Percentiles rank a stretch among this genome's conserved stretches.
Evolutionary conservation across 2,113 vertebrate species (phyloP).

Genomic region (Harpagus bidentatus): DNA sequence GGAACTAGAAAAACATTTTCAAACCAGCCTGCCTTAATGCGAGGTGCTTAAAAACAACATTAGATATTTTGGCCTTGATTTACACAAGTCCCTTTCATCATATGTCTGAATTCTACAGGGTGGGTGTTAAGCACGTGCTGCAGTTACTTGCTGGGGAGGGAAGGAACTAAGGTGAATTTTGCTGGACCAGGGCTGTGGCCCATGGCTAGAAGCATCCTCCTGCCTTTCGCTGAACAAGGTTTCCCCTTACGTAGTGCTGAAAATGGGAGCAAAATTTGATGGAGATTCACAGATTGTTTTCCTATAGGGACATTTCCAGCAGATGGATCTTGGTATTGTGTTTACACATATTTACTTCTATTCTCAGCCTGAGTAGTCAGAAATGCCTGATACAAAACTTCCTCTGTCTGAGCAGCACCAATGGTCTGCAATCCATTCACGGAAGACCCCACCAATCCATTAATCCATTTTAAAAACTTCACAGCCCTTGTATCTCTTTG

Average conservation of each 20-base stretch:
- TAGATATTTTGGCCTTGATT: not conserved
- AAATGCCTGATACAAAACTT: not conserved
- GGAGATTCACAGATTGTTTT: not conserved
- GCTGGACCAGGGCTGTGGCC: not conserved
- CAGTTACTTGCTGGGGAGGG: not conserved
- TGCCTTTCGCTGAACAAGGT: not conserved
- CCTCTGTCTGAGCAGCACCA: not conserved
- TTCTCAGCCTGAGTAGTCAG: not conserved
- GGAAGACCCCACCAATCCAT: not conserved
- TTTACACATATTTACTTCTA: not conserved
- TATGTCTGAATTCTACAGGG: not conserved
- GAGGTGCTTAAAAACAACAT: not conserved
- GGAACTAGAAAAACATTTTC: not conserved
- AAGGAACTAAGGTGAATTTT: not conserved
- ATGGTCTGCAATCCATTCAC: not conserved
- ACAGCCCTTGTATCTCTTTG: not conserved
- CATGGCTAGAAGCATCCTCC: not conserved
- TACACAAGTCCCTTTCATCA: not conserved
- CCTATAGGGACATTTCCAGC: not conserved
- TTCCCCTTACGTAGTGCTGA: not conserved
- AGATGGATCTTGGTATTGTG: not conserved
- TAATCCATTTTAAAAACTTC: not conserved
- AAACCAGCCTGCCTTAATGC: not conserved
- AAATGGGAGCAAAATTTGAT: not conserved
- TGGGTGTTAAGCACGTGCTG: not conserved